A percentile compares a stretch with the other conserved stretches of the same genome.
phyloP scores from a whole-genome alignment of 2,888 invertebrate species.

The Arge pagana region DNA sequence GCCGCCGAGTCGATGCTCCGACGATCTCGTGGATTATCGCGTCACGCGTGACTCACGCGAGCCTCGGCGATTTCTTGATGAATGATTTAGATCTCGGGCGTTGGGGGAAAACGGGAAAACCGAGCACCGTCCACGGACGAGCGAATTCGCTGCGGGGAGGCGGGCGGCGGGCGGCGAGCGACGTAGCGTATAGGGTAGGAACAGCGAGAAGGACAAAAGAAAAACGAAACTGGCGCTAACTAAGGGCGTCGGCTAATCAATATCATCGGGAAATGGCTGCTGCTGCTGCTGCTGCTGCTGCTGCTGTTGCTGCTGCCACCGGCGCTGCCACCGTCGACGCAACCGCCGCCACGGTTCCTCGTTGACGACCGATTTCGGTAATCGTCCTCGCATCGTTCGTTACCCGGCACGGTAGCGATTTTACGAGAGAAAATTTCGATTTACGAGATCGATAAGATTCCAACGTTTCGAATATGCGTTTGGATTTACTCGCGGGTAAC shows the following conservation, averaged over 20 bases:
- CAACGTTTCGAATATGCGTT: too few species aligned
- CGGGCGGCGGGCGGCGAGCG: background rate
- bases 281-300: conserved; percentile 26
- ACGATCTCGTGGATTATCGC: background rate
- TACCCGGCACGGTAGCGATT: too few species aligned
- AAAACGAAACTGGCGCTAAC: conserved; percentile 53
- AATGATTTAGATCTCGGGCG: conserved; percentile 47
- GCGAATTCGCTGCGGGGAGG: background rate
- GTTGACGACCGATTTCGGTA: too few species aligned
- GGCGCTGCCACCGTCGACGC: too few species aligned
- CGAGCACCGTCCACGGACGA: conserved; percentile 3
- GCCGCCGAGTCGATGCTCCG: background rate
- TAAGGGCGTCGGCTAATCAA: conserved; percentile 58
- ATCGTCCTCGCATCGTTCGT: too few species aligned
- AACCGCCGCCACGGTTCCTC: too few species aligned
- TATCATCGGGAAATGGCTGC: conserved; percentile 54
- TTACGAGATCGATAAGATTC: too few species aligned
- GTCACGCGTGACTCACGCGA: background rate
- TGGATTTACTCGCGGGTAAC: too few species aligned
- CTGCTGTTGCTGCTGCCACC: background rate
- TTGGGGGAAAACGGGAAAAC: conserved; percentile 25
- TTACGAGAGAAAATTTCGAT: too few species aligned
- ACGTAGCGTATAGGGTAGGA: background rate
- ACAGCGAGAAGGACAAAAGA: conserved; percentile 38
- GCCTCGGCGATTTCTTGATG: conserved; percentile 42